Conservation (phyloP, 1,140 invertebrate genomes). For the Panagrolaimus sp. region DNA sequence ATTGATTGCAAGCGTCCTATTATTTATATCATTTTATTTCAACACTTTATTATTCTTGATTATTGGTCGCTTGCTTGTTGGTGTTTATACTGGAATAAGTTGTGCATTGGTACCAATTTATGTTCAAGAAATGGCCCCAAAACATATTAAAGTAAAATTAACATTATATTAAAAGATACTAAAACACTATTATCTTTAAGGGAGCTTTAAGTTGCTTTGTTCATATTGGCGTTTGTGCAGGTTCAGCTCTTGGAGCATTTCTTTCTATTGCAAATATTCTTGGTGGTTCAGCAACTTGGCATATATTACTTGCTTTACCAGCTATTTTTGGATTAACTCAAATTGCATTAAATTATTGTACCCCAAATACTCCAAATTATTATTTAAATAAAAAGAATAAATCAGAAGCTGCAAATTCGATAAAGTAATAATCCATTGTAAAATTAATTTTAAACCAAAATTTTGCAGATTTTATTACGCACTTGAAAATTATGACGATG, state of each 20-base stretch:
- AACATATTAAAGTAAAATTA: neutral
- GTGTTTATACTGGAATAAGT: constrained; percentile 24
- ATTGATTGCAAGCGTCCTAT: constrained; percentile 14
- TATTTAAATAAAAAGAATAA: constrained; percentile 18
- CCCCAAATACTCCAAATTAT: constrained; percentile 24
- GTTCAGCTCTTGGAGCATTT: constrained; percentile 18
- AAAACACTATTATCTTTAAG: neutral
- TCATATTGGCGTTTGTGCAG: constrained; percentile 28
- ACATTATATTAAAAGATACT: too few species aligned
- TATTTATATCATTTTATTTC: constrained; percentile 25
- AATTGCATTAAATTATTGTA: constrained; percentile 9
- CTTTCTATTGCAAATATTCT: constrained; percentile 21
- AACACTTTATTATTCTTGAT: constrained; percentile 19
- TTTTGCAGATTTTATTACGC: constrained; percentile 32
- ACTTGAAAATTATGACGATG: constrained; percentile 25
- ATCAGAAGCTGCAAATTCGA: constrained; percentile 20
- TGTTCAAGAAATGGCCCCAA: constrained; percentile 26
- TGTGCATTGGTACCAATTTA: constrained; percentile 24
- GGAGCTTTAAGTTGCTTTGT: constrained; percentile 26
- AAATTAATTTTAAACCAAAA: too few species aligned
- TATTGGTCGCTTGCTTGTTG: constrained; percentile 20
- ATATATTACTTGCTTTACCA: constrained; percentile 23
- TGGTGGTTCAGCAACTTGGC: constrained; percentile 12
- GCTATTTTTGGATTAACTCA: constrained; percentile 11
- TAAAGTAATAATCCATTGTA: neutral